Conservation (phyloP, 2,888 invertebrate genomes). For the Gymnosoma rotundatum region DNA sequence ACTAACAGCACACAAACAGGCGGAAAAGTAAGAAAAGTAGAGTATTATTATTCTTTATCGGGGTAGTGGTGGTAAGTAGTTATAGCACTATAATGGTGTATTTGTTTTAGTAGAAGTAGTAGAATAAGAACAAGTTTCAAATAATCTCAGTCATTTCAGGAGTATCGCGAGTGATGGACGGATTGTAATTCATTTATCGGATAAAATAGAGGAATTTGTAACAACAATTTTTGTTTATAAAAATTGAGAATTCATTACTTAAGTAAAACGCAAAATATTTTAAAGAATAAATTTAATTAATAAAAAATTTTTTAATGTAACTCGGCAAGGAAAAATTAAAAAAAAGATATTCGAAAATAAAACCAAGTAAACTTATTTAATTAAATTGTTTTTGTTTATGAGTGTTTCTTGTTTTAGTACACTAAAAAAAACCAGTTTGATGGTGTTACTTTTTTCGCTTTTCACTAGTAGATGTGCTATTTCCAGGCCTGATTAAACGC, state of each 20-base stretch:
- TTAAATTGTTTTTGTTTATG: neutral
- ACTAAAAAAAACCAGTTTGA: conserved; percentile 56
- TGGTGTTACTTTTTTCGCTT: conserved; percentile 8
- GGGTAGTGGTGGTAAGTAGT: neutral
- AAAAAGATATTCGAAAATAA: conserved; percentile 17
- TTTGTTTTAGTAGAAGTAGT: conserved; percentile 26
- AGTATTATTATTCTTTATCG: conserved; percentile 14
- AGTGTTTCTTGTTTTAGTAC: neutral
- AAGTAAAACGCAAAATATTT: conserved; percentile 50
- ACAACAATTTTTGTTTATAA: neutral
- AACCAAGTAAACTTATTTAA: conserved; percentile 12
- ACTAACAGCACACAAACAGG: conserved; percentile 8
- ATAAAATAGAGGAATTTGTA: conserved; percentile 10
- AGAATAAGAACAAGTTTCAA: conserved; percentile 40
- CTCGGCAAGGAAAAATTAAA: conserved; percentile 25
- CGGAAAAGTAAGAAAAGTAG: conserved; percentile 9
- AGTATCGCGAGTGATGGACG: conserved; percentile 67
- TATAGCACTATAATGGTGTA: conserved; percentile 16
- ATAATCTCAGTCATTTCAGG: conserved; percentile 71
- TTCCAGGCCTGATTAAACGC: conserved; percentile 13
- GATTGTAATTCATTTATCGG: conserved; percentile 51
- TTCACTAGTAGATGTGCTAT: neutral
- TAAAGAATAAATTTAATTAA: conserved; percentile 9
- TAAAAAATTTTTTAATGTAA: neutral
- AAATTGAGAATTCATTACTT: conserved; percentile 23